Conservation (phyloP, 2,113 vertebrate genomes). For the Thymallus thymallus region DNA sequence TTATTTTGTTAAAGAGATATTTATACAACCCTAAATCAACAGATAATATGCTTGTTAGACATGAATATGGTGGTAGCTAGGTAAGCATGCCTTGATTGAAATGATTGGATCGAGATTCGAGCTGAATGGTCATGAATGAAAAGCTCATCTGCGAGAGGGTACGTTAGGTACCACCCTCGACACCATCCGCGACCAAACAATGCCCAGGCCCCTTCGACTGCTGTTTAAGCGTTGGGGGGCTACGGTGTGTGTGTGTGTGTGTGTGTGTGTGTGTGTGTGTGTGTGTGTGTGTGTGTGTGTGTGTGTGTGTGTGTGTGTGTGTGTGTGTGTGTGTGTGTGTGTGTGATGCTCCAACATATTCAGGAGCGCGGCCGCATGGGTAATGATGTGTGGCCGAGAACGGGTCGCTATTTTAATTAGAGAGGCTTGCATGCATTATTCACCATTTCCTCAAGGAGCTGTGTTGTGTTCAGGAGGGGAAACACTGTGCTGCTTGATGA, state of each 20-base stretch:
- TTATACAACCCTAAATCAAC: neutral
- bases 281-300: too few species aligned
- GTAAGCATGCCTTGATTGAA: slow-evolving; percentile 9
- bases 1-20: neutral
- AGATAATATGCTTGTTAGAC: neutral
- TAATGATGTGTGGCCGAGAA: slow-evolving; percentile 65
- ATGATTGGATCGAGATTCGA: slow-evolving; percentile 17
- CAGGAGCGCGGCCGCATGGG: slow-evolving; percentile 54
- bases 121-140: slow-evolving; percentile 1
- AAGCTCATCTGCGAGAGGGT: slow-evolving; percentile 20
- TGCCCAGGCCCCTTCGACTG: neutral
- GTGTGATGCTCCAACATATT: slow-evolving; percentile 54
- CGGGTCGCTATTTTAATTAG: slow-evolving; percentile 70
- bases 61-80: neutral
- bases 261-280: too few species aligned
- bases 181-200: slow-evolving; percentile 6
- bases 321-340: too few species aligned
- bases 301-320: too few species aligned
- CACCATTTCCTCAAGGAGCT: slow-evolving; percentile 61
- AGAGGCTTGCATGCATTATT: slow-evolving; percentile 56
- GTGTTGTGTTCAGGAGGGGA: slow-evolving; percentile 11
- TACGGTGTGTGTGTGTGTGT: neutral
- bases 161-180: slow-evolving; percentile 12
- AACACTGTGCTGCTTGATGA: slow-evolving; percentile 11
- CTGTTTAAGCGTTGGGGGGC: neutral